phyloP scores from a whole-genome alignment of 1,140 invertebrate species.

The Listronotus bonariensis region DNA sequence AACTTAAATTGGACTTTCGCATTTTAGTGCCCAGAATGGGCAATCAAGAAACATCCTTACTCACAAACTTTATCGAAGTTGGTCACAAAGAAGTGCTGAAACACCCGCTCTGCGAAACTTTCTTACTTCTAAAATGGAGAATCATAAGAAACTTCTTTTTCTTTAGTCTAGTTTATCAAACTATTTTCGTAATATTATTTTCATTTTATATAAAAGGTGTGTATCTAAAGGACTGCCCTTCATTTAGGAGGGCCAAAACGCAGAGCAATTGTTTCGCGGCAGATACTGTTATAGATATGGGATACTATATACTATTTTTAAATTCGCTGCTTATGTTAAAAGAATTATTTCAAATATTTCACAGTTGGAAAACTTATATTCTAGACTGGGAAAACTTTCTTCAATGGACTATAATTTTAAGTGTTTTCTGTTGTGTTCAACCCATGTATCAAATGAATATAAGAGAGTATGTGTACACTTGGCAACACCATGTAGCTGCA shows the following conservation, averaged over 20 bases:
- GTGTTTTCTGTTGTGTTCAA: constrained; percentile 66
- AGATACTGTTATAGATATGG: constrained; percentile 57
- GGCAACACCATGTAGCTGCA: constrained; percentile 81
- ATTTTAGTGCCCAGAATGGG: constrained; percentile 66
- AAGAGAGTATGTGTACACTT: constrained; percentile 57
- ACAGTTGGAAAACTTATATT: constrained; percentile 71
- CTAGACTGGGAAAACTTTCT: constrained; percentile 84
- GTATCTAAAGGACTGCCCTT: constrained; percentile 56
- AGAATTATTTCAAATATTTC: constrained; percentile 74
- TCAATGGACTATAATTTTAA: constrained; percentile 75
- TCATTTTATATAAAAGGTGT: constrained; percentile 69
- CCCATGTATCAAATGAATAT: constrained; percentile 53
- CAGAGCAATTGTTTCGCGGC: constrained; percentile 53
- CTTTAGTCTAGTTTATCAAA: constrained; percentile 77
- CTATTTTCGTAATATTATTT: constrained; percentile 74
- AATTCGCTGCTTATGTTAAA: constrained; percentile 68
- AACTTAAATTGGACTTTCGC: constrained; percentile 76
- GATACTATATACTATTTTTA: constrained; percentile 64
- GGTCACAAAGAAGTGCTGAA: constrained; percentile 75
- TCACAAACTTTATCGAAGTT: constrained; percentile 76
- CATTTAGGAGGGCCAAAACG: constrained; percentile 14
- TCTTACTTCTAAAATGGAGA: constrained; percentile 80
- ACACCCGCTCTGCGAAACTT: constrained; percentile 81
- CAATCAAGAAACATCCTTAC: constrained; percentile 67
- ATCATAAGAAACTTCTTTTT: constrained; percentile 83